Base-by-base conservation (phyloP, 2,797 vertebrate species). In the Halcyon leucocephala region DNA sequence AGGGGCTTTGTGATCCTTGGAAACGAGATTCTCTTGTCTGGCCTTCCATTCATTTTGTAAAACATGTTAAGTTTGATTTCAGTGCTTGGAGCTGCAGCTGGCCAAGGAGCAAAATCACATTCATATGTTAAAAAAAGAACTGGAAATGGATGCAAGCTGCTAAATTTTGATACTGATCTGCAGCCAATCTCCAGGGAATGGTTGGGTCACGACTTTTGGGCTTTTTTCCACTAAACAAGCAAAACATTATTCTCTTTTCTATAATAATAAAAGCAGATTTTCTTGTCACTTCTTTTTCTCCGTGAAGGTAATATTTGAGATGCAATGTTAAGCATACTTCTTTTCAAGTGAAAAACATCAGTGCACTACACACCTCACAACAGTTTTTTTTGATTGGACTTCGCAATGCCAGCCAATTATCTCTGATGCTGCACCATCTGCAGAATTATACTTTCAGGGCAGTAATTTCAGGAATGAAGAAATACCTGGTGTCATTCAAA, bases 61-160 rank as follows among this genome's bases (percentile, higher is more conserved):
- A 97, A 97, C 92, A 94, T 90, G 93, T 84, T 66, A 96, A 93
- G 90, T 96, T 92, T 94, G 84, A 94, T 97, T 97, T 97, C 93
- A 74, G 88, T 33, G 92, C 94, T 93, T 52, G 83, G 86, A 96
- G 88, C 83, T 95, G 95, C 92, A 94, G 88, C 92, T 92, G 96
- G 93, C 94, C 61, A n/a, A 95, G 82, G 90, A 93, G 94, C 69
- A 92, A 94, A 95, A 95, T 97, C 90, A 90, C 79, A 94, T 92
- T 84, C 83, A 4, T 37, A 76, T 87, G 93, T 94, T 91, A 93
- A 93, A 96, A 89, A 94, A 91, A 93, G 89, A 94, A 76, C 44
- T 95, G 94, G 95, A 94, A 96, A 86, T 65, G 67, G 86, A 97
- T 95, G 92, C 86, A 86, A 93, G 93, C 90, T 77, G 67, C 92